Percentiles rank a stretch among this genome's conserved stretches.
These are phyloP conservation scores for Bombus fervidus DNA, from an alignment of 1,140 invertebrate species.

Conservation along the genomic window DNA sequence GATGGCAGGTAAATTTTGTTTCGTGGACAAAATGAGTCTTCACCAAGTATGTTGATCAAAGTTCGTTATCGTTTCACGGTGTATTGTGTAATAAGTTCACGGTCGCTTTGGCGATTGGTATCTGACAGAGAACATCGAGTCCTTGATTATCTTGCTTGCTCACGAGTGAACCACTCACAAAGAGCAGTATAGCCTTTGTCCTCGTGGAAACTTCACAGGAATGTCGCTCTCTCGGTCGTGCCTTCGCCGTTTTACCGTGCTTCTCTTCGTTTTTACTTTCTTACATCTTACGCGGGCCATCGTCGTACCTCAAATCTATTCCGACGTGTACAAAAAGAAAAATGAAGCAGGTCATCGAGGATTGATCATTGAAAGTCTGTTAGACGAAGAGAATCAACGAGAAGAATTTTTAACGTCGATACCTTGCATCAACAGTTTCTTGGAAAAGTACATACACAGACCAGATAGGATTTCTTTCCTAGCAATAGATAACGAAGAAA, in stretches of 20 bases:
- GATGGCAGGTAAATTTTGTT: no score
- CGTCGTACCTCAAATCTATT: slow-evolving; percentile 3
- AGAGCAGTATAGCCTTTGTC: not conserved
- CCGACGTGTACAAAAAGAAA: not conserved
- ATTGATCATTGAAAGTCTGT: slow-evolving; percentile 1
- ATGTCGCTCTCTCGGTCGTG: not conserved
- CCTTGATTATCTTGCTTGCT: slow-evolving; percentile 25
- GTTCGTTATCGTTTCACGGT: not conserved
- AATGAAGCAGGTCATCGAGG: not conserved
- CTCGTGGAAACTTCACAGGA: not conserved
- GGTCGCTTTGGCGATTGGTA: slow-evolving; percentile 4
- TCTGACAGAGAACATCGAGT: slow-evolving; percentile 10
- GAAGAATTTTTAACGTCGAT: slow-evolving; percentile 11
- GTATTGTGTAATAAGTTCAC: not conserved
- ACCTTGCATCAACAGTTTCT: slow-evolving; percentile 53
- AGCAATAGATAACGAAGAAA: not conserved
- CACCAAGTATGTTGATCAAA: not conserved
- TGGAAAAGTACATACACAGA: slow-evolving; percentile 22
- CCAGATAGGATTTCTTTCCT: not conserved
- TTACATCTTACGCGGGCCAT: not conserved
- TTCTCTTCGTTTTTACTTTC: not conserved
- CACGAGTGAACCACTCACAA: not conserved
- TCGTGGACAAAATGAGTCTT: not conserved
- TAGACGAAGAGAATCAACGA: not conserved
- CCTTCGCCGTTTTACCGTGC: not conserved